These are phyloP conservation scores for Holacanthus passer DNA, from an alignment of 2,113 vertebrate species.

Conservation along the genomic window DNA sequence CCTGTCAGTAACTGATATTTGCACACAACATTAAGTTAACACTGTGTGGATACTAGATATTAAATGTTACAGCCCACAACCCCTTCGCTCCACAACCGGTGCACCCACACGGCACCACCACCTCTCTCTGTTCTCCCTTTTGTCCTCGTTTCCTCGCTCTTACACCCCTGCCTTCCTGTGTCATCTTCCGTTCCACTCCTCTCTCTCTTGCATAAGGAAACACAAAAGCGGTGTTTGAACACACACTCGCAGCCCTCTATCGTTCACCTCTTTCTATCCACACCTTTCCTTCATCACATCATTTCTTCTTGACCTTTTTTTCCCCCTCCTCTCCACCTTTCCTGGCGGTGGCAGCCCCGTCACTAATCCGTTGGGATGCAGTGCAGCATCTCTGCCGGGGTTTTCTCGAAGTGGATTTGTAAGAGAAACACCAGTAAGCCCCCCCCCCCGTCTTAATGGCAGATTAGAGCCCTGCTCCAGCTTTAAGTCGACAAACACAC, in stretches of 20 bases:
- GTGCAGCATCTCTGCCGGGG: slow-evolving; percentile 65
- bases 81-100: slow-evolving; percentile 18
- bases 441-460: slow-evolving; percentile 77
- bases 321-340: not conserved
- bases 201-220: slow-evolving; percentile 5
- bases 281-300: slow-evolving; percentile 40
- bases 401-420: slow-evolving; percentile 82
- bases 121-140: slow-evolving; percentile 36
- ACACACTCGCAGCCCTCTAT: not conserved
- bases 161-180: slow-evolving; percentile 44
- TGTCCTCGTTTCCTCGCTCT: slow-evolving; percentile 47
- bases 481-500: slow-evolving; percentile 79
- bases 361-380: slow-evolving; percentile 73
- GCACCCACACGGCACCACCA: slow-evolving; percentile 47
- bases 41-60: slow-evolving; percentile 39
- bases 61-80: slow-evolving; percentile 49
- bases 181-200: slow-evolving; percentile 46
- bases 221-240: slow-evolving; percentile 20
- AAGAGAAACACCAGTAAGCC: slow-evolving; percentile 83
- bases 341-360: slow-evolving; percentile 24
- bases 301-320: slow-evolving; percentile 32
- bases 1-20: slow-evolving; percentile 62
- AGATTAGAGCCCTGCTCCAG: slow-evolving; percentile 76
- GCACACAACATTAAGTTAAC: slow-evolving; percentile 58
- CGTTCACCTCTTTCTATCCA: slow-evolving; percentile 15